phyloP scores from a whole-genome alignment of 2,797 vertebrate species.

The Propithecus deckenii region DNA sequence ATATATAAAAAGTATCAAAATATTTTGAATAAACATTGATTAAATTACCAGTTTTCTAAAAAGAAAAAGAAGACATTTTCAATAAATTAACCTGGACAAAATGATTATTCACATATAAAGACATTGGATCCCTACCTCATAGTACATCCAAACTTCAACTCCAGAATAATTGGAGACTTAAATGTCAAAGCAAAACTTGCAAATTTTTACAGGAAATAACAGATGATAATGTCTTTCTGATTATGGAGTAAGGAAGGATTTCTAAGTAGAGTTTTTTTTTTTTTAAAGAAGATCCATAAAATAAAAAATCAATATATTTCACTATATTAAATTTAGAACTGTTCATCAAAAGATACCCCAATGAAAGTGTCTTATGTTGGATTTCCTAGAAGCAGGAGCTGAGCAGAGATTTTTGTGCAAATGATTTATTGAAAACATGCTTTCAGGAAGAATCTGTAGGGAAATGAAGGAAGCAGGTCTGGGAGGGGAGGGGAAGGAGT shows the following conservation, averaged over 20 bases:
- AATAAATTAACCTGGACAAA: neutral
- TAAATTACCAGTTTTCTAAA: neutral
- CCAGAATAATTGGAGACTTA: neutral
- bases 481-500: no score
- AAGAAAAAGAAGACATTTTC: neutral
- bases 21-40: neutral
- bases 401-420: neutral
- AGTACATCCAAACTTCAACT: neutral
- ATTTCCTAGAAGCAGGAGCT: neutral
- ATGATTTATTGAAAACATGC: neutral
- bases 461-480: neutral
- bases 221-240: neutral
- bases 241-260: neutral
- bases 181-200: neutral
- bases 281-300: neutral
- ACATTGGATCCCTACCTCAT: neutral
- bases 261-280: neutral
- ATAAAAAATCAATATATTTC: neutral
- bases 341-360: neutral
- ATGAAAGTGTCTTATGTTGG: neutral
- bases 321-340: neutral
- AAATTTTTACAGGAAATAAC: neutral
- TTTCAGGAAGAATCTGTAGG: neutral
- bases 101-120: neutral
- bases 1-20: neutral